Percentiles rank a stretch among this genome's conserved stretches.
These are phyloP conservation scores for Helicoverpa zea DNA, from an alignment of 1,140 invertebrate genomes.

Conservation along the genomic window DNA sequence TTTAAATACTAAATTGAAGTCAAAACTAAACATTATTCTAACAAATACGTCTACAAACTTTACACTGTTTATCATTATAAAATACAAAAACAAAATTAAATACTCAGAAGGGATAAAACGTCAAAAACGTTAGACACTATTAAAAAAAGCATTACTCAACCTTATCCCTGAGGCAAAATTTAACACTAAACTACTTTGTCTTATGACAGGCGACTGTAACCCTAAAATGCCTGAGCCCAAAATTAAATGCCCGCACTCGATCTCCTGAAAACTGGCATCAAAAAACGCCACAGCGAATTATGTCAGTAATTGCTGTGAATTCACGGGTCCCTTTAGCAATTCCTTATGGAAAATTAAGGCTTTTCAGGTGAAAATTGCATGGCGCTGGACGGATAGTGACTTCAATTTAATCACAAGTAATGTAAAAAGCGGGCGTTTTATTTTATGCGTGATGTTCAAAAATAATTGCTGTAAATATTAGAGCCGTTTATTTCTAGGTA, in stretches of 20 bases:
- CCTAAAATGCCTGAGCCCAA: conserved; percentile 7
- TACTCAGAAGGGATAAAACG: background rate
- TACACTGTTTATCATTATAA: too few relatives aligned
- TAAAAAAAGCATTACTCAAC: background rate
- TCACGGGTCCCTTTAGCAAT: conserved; percentile 58
- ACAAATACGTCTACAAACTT: too few relatives aligned
- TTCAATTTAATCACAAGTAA: conserved; percentile 72
- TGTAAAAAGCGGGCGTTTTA: conserved; percentile 51
- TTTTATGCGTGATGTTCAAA: background rate
- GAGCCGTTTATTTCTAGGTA: background rate
- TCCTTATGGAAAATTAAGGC: conserved; percentile 76
- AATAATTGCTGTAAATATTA: background rate
- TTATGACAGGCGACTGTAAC: conserved; percentile 1
- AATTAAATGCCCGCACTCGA: conserved; percentile 24
- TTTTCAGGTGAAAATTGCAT: conserved; percentile 77
- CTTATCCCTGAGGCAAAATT: background rate
- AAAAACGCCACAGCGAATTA: conserved; percentile 66
- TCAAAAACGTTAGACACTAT: background rate
- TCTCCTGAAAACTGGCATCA: conserved; percentile 35
- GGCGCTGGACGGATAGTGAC: conserved; percentile 65
- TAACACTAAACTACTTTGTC: background rate
- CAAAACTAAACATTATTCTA: too few relatives aligned
- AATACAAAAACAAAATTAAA: too few relatives aligned
- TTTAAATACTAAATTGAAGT: too few relatives aligned
- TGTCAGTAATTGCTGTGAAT: conserved; percentile 62